Evolutionary conservation across 2,113 vertebrate species (phyloP).

Genomic region (Hypocryptadius cinnamomeus): DNA sequence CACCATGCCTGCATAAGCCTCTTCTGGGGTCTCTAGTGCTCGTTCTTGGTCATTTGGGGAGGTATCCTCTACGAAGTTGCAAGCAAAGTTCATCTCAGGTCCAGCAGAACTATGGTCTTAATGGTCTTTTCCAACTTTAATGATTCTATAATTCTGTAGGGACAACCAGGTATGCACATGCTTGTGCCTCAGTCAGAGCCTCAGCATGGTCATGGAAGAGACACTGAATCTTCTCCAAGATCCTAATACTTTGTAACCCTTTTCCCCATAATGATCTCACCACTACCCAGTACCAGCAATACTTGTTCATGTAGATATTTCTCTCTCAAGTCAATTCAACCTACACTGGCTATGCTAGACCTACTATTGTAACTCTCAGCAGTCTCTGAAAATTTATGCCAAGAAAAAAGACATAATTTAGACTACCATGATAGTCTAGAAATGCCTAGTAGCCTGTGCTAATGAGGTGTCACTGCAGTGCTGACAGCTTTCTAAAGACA

Average conservation of each 20-base stretch:
- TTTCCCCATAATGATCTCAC: not conserved
- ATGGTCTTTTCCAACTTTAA: not conserved
- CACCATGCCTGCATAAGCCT: fast-evolving
- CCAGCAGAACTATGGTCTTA: not conserved
- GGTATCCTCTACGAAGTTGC: not conserved
- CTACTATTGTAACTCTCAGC: not conserved
- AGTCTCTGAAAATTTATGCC: not conserved
- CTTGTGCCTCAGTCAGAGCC: not conserved
- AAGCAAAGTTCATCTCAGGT: not conserved
- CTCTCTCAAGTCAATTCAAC: not conserved
- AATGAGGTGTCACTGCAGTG: not conserved
- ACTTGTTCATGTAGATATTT: not conserved
- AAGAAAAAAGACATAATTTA: not conserved
- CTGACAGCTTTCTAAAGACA: not conserved
- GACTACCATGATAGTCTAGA: not conserved
- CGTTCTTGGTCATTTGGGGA: not conserved
- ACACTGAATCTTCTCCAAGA: not conserved
- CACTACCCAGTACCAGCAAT: not conserved
- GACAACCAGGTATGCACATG: not conserved
- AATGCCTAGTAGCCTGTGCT: not conserved
- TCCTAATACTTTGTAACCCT: not conserved
- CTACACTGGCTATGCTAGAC: too few species aligned
- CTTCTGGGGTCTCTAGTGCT: not conserved
- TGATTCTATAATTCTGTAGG: not conserved
- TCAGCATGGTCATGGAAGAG: not conserved